Percentiles rank a stretch among this genome's conserved stretches.
Evolutionary conservation across 2,113 vertebrate genomes (phyloP).

Genomic region (Saguinus imperator): DNA sequence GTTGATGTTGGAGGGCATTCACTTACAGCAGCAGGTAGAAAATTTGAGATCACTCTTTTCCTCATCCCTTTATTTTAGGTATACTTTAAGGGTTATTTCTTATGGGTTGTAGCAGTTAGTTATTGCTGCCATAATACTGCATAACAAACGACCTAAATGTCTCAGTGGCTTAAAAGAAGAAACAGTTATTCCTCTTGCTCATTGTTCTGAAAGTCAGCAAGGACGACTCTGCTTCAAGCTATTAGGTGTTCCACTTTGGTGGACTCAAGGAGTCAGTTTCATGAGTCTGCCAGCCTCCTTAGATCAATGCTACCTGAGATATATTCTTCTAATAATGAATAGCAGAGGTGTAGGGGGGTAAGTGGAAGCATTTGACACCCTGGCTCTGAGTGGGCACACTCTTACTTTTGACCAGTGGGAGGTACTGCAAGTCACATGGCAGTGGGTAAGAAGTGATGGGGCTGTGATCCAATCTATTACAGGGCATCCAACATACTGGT

Average conservation of each 20-base stretch:
- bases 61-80: background rate
- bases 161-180: background rate
- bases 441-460: background rate
- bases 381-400: background rate
- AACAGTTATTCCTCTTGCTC: background rate
- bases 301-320: background rate
- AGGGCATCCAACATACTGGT: too few relatives aligned
- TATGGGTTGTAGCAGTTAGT: background rate
- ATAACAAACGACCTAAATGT: background rate
- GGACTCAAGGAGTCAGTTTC: background rate
- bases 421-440: background rate
- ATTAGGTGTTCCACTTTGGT: background rate
- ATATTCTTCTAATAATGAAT: background rate
- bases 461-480: background rate
- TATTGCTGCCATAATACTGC: background rate
- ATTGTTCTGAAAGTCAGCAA: background rate
- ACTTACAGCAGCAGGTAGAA: background rate
- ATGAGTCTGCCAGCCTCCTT: background rate
- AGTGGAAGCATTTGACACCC: background rate
- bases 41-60: background rate
- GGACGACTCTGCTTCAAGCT: background rate
- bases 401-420: background rate
- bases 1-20: background rate
- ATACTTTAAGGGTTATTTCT: background rate
- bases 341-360: background rate